Conservation (phyloP, 2,797 vertebrate species). For the Rhadinocentrus ornatus region DNA sequence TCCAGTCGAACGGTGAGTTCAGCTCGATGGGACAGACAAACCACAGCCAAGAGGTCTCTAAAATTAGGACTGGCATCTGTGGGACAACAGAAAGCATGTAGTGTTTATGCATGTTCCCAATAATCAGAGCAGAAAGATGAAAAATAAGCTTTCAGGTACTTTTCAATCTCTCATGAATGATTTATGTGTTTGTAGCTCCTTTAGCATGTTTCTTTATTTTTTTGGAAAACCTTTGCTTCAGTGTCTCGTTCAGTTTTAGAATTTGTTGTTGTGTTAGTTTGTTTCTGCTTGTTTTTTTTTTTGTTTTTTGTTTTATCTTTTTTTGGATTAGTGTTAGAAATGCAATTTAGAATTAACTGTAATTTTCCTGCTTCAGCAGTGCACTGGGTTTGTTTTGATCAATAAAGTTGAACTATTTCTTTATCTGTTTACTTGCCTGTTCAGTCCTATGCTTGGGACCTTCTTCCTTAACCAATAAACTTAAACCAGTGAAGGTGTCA, state of each 20-base stretch:
- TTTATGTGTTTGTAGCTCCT: not conserved
- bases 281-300: not conserved
- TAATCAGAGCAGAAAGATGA: not conserved
- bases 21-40: constrained; percentile 91
- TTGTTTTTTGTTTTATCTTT: not conserved
- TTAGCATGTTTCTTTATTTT: not conserved
- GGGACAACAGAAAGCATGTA: constrained; percentile 4
- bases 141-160: not conserved
- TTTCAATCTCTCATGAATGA: not conserved
- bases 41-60: constrained; percentile 92
- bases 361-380: not conserved
- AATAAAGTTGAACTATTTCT: not conserved
- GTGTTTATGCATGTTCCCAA: not conserved
- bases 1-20: constrained; percentile 91
- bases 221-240: not conserved
- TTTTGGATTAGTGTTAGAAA: not conserved
- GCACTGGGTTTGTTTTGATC: not conserved
- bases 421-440: not conserved
- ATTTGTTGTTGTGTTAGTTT: not conserved
- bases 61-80: constrained; percentile 88
- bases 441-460: no score
- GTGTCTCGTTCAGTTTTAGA: not conserved
- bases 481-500: no score
- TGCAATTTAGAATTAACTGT: not conserved
- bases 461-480: no score